Evolutionary conservation across 2,888 invertebrate genomes (phyloP), one percentile per base, ranked within the genome.

Genomic region (Hyposoter dolosus): DNA sequence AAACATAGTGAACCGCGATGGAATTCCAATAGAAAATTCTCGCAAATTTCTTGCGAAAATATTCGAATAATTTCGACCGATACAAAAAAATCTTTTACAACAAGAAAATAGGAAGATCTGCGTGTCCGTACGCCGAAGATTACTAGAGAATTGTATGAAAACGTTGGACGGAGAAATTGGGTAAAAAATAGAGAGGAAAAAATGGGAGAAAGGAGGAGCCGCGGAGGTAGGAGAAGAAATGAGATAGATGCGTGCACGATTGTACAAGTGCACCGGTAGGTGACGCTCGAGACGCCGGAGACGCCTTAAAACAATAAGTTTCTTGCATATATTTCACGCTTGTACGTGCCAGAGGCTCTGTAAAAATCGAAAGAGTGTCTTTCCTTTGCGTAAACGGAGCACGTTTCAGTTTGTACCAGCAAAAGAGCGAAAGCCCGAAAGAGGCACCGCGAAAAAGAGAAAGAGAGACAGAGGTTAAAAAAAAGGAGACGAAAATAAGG

Each of bases 251-350:
- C 81, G 74, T 66, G 65, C 15, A 56, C 56, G 69, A 65, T 47
- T 65, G 43, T 35, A 76, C 69, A 65, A 84, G 84, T 84, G 80
- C 80, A 76, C 65, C 53, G 82, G 60, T 35, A 81, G 82, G 77
- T 84, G 81, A 84, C 72, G 77, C 77, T 32, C 66, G 60, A 66
- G 23, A 50, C 63, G 45, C 66, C 66, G 66, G 79, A 84, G 71
- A 71, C 76, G 68, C 80, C 80, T 81, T 83, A 80, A 85, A 83
- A 83, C 85, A 86, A 86, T 86, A 86, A 86, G 85, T 86, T 81
- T 81, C 80, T 80, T 81, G 85, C 80, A 86, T 83, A 86, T 86
- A 80, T 83, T 86, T 83, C 77, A 81, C 76, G 83, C 47, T 68
- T 74, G 80, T 83, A 86, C 83, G 85, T 86, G 85, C 83, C 85